These are phyloP conservation scores for Eriocheir sinensis DNA, from an alignment of 1,140 invertebrate species.

Conservation along the genomic window DNA sequence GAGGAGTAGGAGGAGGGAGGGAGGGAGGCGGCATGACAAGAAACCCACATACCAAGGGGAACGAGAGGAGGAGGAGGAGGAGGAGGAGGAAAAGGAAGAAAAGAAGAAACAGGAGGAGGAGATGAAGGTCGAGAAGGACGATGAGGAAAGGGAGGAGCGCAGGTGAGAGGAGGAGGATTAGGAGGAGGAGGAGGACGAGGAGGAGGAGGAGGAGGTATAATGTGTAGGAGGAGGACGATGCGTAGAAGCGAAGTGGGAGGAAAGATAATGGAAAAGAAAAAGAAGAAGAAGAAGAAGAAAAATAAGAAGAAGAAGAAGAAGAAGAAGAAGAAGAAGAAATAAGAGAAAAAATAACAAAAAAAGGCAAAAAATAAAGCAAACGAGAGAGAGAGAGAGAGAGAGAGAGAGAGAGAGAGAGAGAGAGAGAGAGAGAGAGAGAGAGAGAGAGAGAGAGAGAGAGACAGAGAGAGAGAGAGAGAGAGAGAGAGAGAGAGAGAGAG, in stretches of 20 bases:
- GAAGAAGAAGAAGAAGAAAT: not conserved
- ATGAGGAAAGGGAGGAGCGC: no score
- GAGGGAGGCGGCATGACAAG: conserved; percentile 1
- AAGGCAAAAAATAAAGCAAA: not conserved
- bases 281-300: no score
- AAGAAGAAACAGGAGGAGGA: no score
- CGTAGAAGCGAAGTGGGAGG: no score
- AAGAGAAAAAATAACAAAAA: not conserved
- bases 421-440: conserved; percentile 53
- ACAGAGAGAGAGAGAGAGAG: conserved; percentile 10
- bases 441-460: not conserved
- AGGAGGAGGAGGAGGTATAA: not conserved
- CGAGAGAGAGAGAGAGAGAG: not conserved
- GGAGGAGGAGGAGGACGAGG: no score
- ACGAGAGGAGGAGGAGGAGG: not conserved
- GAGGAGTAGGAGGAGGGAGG: not conserved
- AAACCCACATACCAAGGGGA: conserved; percentile 41
- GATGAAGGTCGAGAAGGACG: no score
- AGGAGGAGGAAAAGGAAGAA: not conserved
- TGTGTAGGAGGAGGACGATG: no score
- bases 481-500: conserved; percentile 44
- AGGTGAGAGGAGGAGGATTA: no score
- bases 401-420: conserved; percentile 30
- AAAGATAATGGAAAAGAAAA: no score
- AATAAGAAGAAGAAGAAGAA: no score